Percentiles rank a stretch among this genome's conserved stretches.
phyloP scores from a whole-genome alignment of 2,797 vertebrate species.

The Yasuhikotakia modesta region DNA sequence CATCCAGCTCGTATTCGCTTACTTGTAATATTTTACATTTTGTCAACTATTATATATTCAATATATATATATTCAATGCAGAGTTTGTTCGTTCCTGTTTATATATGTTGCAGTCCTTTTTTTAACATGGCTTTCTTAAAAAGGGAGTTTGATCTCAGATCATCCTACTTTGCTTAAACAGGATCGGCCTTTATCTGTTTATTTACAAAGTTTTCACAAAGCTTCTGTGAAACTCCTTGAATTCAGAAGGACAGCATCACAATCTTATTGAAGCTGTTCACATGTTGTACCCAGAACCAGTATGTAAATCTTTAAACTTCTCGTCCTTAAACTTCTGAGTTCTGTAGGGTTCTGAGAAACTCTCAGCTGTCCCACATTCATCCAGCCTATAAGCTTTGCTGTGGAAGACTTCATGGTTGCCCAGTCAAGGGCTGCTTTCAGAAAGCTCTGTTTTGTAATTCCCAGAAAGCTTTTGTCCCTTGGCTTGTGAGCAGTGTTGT shows the following conservation, averaged over 20 bases:
- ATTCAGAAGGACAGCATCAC: no score
- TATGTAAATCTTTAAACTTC: neutral
- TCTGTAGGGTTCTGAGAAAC: neutral
- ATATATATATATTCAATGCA: no score
- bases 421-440: constrained; percentile 39
- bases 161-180: neutral
- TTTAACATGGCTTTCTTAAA: neutral
- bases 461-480: constrained; percentile 68
- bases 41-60: neutral
- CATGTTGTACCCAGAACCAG: neutral
- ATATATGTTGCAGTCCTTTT: neutral
- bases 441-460: constrained; percentile 66
- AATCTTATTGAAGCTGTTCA: neutral
- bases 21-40: neutral
- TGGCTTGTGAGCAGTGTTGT: constrained; percentile 66
- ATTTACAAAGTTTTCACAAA: neutral
- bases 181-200: no score
- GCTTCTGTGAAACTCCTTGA: neutral
- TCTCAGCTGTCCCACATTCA: constrained; percentile 6
- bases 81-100: neutral
- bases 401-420: neutral
- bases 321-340: neutral
- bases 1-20: no score
- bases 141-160: neutral
- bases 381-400: constrained; percentile 29